phyloP scores from a whole-genome alignment of 2,797 vertebrate genomes.

The Myotis planiceps region DNA sequence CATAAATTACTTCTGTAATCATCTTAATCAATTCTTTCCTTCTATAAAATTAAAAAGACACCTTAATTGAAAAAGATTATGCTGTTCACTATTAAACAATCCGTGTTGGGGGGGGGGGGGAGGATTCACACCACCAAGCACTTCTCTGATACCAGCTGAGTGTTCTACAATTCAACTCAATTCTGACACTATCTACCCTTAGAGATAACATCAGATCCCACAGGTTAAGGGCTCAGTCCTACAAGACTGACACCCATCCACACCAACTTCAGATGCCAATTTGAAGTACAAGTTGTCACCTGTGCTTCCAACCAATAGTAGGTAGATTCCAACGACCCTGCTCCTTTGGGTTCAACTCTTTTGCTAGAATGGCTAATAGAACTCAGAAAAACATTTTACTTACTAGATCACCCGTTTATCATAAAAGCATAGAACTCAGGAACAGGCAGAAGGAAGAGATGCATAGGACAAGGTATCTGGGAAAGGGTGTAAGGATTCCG shows the following conservation, averaged over 20 bases:
- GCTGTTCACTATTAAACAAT: background rate
- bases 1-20: background rate
- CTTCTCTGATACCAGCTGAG: background rate
- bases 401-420: background rate
- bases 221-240: background rate
- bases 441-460: too few relatives aligned
- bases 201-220: background rate
- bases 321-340: background rate
- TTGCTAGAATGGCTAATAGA: background rate
- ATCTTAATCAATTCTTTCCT: background rate
- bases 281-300: background rate
- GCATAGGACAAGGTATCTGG: background rate
- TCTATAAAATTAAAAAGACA: slow-evolving; percentile 50
- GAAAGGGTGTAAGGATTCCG: background rate
- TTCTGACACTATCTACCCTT: background rate
- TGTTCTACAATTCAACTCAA: background rate
- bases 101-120: rapidly evolving
- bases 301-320: background rate
- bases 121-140: background rate
- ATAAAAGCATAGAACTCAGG: too few relatives aligned
- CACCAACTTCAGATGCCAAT: background rate
- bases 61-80: background rate
- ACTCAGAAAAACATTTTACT: background rate
- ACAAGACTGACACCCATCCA: background rate
- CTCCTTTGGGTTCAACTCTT: background rate